Evolutionary conservation across 2,113 vertebrate species (phyloP).

Genomic region (Phainopepla nitens): DNA sequence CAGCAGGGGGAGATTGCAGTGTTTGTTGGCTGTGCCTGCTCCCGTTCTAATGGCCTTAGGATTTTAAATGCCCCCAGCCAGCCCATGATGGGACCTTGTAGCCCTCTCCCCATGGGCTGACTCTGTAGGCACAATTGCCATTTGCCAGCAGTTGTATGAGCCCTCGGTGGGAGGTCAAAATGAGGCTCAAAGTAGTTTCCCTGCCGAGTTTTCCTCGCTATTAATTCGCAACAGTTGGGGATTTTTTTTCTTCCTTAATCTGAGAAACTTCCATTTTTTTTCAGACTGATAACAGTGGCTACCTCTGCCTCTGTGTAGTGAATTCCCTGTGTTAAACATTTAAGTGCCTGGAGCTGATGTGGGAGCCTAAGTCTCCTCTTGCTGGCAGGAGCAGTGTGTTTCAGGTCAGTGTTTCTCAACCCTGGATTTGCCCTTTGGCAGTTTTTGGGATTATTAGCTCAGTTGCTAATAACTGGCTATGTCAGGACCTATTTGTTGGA

Average conservation of each 20-base stretch:
- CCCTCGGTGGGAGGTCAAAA: not conserved
- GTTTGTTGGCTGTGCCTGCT: not conserved
- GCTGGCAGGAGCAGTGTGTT: fast-evolving
- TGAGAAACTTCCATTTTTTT: not conserved
- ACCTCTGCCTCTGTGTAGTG: not conserved
- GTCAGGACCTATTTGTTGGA: not conserved
- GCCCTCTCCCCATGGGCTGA: not conserved
- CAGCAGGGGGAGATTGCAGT: not conserved
- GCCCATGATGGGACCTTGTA: not conserved
- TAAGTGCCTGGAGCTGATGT: not conserved
- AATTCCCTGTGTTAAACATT: not conserved
- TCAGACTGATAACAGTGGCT: not conserved
- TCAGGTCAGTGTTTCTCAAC: not conserved
- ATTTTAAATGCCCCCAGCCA: not conserved
- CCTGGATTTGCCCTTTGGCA: not conserved
- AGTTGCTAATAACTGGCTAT: not conserved
- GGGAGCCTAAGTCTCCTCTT: not conserved
- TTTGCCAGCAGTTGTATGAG: not conserved
- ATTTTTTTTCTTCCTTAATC: not conserved
- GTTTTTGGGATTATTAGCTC: not conserved
- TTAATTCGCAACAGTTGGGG: not conserved
- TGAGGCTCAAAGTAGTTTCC: not conserved
- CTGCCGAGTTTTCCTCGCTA: not conserved
- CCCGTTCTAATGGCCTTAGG: not conserved
- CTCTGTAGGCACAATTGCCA: not conserved